These are phyloP conservation scores for Gambusia affinis DNA, from an alignment of 2,113 vertebrate genomes.

Conservation along the genomic window DNA sequence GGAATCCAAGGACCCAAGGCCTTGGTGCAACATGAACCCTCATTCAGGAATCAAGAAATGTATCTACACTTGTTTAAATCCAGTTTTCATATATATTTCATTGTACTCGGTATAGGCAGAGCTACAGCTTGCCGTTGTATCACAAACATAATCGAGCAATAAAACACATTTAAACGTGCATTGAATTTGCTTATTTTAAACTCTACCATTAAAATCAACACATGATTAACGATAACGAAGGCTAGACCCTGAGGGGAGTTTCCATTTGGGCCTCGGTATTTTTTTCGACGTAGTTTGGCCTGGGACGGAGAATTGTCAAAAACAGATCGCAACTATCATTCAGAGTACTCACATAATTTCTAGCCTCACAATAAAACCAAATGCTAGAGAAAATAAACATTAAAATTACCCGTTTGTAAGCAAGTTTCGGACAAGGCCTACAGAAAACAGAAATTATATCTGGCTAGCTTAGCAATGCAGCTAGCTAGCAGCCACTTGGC, in stretches of 20 bases:
- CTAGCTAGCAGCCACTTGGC: slow-evolving; percentile 29
- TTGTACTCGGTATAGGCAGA: no score
- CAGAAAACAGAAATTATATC: slow-evolving; percentile 28
- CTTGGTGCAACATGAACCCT: no score
- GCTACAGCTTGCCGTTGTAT: not conserved
- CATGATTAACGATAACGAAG: not conserved
- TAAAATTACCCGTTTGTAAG: not conserved
- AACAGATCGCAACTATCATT: not conserved
- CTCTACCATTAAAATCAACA: not conserved
- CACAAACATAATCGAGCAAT: not conserved
- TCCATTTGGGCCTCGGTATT: slow-evolving; percentile 43
- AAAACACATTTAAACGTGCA: not conserved
- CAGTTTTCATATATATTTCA: not conserved
- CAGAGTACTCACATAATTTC: not conserved
- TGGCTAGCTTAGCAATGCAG: slow-evolving; percentile 32
- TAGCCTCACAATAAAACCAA: not conserved
- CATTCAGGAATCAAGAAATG: not conserved
- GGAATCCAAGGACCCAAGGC: no score
- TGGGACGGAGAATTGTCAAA: not conserved
- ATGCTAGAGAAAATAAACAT: not conserved
- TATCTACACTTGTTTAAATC: not conserved
- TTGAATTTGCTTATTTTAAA: not conserved
- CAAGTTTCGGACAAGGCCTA: slow-evolving; percentile 46
- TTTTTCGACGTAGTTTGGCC: slow-evolving; percentile 48
- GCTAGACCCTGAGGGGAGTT: not conserved